Evolutionary conservation across 2,113 vertebrate species (phyloP).

Genomic region (Urocitellus parryii): DNA sequence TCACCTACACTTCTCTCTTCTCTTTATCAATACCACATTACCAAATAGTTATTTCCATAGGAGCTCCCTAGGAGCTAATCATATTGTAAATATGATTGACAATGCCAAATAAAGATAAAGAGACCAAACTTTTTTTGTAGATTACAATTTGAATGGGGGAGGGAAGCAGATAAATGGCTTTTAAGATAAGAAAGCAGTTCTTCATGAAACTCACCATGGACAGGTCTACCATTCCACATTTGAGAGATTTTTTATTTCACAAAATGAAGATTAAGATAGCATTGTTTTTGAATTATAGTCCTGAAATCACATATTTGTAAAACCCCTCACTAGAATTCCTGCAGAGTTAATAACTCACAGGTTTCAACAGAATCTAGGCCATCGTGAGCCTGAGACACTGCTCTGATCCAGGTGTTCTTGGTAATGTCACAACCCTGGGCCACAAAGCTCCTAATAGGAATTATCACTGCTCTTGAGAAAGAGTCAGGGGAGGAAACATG

Average conservation of each 20-base stretch:
- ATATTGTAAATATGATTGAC: neutral
- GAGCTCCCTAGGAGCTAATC: neutral
- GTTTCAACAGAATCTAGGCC: neutral
- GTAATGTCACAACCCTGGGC: neutral
- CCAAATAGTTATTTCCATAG: neutral
- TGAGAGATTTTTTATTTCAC: neutral
- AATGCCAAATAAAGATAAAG: neutral
- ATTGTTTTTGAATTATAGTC: neutral
- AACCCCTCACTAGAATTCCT: neutral
- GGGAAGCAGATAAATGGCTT: neutral
- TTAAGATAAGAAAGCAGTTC: neutral
- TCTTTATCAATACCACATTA: neutral
- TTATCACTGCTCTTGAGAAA: neutral
- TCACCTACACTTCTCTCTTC: neutral
- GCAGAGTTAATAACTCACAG: neutral
- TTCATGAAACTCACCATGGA: neutral
- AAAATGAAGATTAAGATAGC: neutral
- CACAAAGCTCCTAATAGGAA: neutral
- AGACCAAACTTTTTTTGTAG: neutral
- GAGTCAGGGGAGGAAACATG: neutral
- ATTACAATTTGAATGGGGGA: neutral
- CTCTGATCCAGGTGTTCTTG: constrained; percentile 15
- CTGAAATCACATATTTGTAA: neutral
- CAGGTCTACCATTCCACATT: neutral
- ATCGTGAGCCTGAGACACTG: neutral